These are phyloP conservation scores for Drosophila orosa DNA, from an alignment of 1,140 invertebrate species.

Conservation along the genomic window DNA sequence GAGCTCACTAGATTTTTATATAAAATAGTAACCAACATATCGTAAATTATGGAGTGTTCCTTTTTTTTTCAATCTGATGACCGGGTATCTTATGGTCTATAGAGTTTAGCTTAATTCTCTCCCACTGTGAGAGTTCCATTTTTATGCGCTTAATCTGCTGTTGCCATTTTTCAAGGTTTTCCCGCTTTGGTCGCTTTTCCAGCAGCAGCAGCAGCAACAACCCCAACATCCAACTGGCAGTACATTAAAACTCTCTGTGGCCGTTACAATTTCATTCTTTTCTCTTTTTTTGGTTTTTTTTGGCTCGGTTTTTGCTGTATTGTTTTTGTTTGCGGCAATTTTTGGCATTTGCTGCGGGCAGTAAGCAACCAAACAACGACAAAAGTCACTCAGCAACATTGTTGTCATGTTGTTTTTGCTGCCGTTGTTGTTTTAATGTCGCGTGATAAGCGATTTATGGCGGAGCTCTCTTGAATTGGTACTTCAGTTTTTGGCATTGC, in stretches of 20 bases:
- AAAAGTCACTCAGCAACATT: conserved; percentile 59
- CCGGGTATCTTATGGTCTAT: neutral
- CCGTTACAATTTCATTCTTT: conserved; percentile 65
- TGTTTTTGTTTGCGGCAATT: conserved; percentile 81
- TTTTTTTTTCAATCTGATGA: neutral
- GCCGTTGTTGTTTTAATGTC: conserved; percentile 79
- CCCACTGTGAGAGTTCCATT: conserved; percentile 43
- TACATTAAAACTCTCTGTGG: conserved; percentile 78
- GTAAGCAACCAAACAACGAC: conserved; percentile 54
- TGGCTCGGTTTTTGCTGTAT: conserved; percentile 63
- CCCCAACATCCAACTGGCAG: conserved; percentile 40
- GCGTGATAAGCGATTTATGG: conserved; percentile 82
- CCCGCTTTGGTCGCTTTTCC: conserved; percentile 6
- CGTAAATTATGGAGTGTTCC: neutral
- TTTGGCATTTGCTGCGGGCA: conserved; percentile 79
- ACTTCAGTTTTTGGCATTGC: conserved; percentile 72
- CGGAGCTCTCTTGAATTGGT: conserved; percentile 75
- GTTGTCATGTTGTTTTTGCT: conserved; percentile 49
- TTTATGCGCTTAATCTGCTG: conserved; percentile 80
- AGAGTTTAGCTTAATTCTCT: conserved; percentile 3
- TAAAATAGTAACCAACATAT: too few relatives aligned
- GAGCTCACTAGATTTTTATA: too few relatives aligned
- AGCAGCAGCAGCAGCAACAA: neutral
- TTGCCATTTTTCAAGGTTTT: conserved; percentile 70
- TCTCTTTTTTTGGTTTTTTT: conserved; percentile 43